Conservation (phyloP, 2,797 vertebrate species). For the Melanotaenia boesemani region DNA sequence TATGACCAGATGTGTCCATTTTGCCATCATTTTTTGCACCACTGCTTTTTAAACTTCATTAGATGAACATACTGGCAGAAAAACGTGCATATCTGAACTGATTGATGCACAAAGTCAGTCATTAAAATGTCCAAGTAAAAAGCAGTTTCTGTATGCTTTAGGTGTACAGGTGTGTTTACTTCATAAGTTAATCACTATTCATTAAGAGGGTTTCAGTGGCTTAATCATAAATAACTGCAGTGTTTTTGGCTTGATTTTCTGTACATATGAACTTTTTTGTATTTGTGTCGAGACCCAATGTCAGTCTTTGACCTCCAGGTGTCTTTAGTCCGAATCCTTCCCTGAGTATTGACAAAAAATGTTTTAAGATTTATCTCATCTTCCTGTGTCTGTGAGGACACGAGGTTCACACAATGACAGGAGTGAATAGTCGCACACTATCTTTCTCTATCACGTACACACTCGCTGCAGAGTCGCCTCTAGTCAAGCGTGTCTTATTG, state of each 20-base stretch:
- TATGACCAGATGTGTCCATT: slow-evolving; percentile 64
- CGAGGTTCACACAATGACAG: slow-evolving; percentile 58
- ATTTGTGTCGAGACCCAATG: neutral
- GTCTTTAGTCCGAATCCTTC: slow-evolving; percentile 43
- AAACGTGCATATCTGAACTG: neutral
- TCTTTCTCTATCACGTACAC: slow-evolving; percentile 38
- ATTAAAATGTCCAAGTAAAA: neutral
- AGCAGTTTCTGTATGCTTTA: neutral
- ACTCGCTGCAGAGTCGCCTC: slow-evolving; percentile 53
- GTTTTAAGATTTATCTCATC: slow-evolving; percentile 60
- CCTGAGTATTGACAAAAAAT: slow-evolving; percentile 35
- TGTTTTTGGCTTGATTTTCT: slow-evolving; percentile 1
- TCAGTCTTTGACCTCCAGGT: slow-evolving; percentile 51
- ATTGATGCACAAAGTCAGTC: neutral
- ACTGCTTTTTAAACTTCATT: slow-evolving; percentile 40
- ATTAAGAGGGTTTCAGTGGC: neutral
- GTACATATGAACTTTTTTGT: slow-evolving; percentile 15
- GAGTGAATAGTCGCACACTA: slow-evolving; percentile 46
- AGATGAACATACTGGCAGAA: neutral
- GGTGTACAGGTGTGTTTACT: neutral
- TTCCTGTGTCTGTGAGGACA: slow-evolving; percentile 51
- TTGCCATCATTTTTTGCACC: slow-evolving; percentile 44
- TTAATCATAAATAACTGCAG: slow-evolving; percentile 4
- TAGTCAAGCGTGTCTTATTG: slow-evolving; percentile 77
- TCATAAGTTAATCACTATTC: neutral